phyloP scores from a whole-genome alignment of 2,797 vertebrate genomes.

The Schizopygopsis pylzovi region DNA sequence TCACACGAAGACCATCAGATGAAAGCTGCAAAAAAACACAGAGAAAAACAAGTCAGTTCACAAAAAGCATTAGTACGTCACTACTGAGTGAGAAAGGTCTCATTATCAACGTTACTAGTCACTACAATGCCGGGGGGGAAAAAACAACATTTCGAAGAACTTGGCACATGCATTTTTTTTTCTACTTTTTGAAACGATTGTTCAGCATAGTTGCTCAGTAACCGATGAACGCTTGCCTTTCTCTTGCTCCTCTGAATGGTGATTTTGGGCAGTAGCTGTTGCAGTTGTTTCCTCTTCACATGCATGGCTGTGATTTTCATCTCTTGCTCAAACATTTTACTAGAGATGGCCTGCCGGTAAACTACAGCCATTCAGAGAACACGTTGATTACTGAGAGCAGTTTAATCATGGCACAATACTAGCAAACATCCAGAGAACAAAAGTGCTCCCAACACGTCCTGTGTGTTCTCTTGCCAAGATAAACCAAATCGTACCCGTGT shows the following conservation, averaged over 20 bases:
- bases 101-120: background rate
- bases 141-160: background rate
- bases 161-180: background rate
- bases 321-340: slow-evolving; percentile 88
- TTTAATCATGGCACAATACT: too few relatives aligned
- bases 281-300: slow-evolving; percentile 85
- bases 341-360: slow-evolving; percentile 89
- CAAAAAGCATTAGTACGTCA: background rate
- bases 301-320: slow-evolving; percentile 90
- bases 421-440: background rate
- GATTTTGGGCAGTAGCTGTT: slow-evolving; percentile 84
- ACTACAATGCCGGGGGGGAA: background rate
- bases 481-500: slow-evolving; percentile 76
- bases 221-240: slow-evolving; percentile 75
- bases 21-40: slow-evolving; percentile 79
- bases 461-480: background rate
- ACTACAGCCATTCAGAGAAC: slow-evolving; percentile 71
- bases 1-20: slow-evolving; percentile 79
- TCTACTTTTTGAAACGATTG: background rate
- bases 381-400: background rate
- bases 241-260: slow-evolving; percentile 83
- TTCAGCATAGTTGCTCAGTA: background rate
- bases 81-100: background rate
- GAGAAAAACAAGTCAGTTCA: background rate
- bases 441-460: background rate